Base-by-base conservation (phyloP, 2,797 vertebrate genomes). In the Onychomys leucogaster region DNA sequence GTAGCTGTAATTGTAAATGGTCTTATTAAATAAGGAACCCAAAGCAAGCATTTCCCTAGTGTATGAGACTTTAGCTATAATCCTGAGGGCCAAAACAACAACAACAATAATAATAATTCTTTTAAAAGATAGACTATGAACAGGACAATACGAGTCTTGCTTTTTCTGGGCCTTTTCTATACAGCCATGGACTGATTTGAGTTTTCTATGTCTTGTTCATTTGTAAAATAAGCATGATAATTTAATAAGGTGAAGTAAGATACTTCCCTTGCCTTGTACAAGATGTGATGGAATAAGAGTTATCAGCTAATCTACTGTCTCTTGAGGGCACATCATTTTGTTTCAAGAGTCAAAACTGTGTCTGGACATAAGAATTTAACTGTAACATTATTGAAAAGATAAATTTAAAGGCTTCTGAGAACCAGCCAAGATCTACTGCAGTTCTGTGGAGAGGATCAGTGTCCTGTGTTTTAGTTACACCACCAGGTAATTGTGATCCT, bases 221-320 rank as follows among this genome's bases (percentile, higher is more conserved):
- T 59, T 91, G 6, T 81, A 80, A 71, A 73, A 81, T 85, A 43
- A 92, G 1, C 4, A 34, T 25, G 34, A 77, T 27, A 49, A 55
- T 77, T 87, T 61, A 73, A 37, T 76, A 43, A 91, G 34, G 2
- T 37, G 67, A 82, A 97, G 17, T 57, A 78, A 95, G 90, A 13
- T 34, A 6, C 55, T 27, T 81, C 21, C 6, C 84, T 14, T 41
- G 12, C 49, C 41, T 90, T 89, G 12, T 10, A 41, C 8, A 49
- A 91, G 67, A 77, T 84, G 14, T 17, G 9, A 69, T 17, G 37
- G 2, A 92, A 49, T 2, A 41, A 25, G 1, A 19, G 0, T 93
- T 93, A 27, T 29, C 43, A 91, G 16, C 52, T 46, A 46, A 63
- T 92, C 17, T 92, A 6, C 84, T 81, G 27, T 81, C 52, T 69